Evolutionary conservation across 2,888 invertebrate genomes (phyloP).

Genomic region (Eustalomyia histrio): DNA sequence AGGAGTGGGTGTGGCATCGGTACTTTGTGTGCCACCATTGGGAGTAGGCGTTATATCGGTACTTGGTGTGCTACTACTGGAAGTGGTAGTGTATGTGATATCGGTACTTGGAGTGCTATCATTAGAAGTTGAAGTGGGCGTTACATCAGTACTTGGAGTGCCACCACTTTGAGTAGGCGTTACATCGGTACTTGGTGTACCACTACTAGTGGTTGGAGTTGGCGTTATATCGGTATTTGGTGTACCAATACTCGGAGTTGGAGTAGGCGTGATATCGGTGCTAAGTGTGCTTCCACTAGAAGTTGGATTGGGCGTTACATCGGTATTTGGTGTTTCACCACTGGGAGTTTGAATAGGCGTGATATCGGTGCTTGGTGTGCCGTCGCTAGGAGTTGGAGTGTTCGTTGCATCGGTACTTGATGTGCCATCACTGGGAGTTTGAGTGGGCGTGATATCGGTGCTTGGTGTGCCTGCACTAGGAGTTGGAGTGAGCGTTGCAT

Average conservation of each 20-base stretch:
- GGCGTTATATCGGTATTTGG: not conserved
- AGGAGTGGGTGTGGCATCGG: not conserved
- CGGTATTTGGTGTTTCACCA: not conserved
- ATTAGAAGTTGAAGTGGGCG: no score
- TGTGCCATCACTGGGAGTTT: not conserved
- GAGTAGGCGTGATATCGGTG: not conserved
- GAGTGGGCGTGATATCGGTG: not conserved
- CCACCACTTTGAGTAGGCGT: conserved; percentile 1
- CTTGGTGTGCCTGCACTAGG: not conserved
- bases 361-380: not conserved
- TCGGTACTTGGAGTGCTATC: no score
- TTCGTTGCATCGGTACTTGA: not conserved
- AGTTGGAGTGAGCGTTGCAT: not conserved
- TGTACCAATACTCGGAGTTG: not conserved
- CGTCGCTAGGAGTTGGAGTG: not conserved
- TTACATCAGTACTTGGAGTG: no score
- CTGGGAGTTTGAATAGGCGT: not conserved
- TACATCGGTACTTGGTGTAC: not conserved
- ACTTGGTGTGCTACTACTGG: not conserved
- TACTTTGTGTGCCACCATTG: not conserved
- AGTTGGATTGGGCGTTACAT: not conserved
- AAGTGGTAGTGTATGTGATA: no score
- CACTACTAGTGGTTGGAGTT: not conserved
- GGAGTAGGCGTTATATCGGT: not conserved
- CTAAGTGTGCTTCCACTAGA: not conserved